Evolutionary conservation across 2,888 invertebrate species (phyloP).

Genomic region (Calliopum simillimum): DNA sequence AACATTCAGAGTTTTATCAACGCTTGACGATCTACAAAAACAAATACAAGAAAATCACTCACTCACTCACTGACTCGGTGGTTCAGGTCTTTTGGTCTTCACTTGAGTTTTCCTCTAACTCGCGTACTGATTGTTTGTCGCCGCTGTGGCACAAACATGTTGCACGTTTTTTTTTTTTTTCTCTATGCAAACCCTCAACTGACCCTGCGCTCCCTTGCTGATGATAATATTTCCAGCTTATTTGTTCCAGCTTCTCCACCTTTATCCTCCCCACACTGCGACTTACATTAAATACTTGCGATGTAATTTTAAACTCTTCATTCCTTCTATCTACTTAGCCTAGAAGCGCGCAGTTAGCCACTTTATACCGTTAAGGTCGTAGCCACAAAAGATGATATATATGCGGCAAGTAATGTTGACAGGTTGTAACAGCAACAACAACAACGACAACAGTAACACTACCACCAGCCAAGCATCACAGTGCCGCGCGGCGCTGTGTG

Average conservation of each 20-base stretch:
- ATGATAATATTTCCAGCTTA: conserved; percentile 8
- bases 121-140: background rate
- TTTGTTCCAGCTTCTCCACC: background rate
- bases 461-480: conserved; percentile 4
- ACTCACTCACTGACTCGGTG: conserved; percentile 1
- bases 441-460: conserved; percentile 3
- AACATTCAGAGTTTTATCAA: conserved; percentile 54
- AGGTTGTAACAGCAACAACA: conserved; percentile 11
- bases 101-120: too few species aligned
- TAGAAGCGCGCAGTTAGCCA: conserved; percentile 37
- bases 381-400: conserved; percentile 47
- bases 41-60: conserved; percentile 41
- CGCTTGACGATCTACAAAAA: conserved; percentile 56
- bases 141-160: conserved; percentile 12
- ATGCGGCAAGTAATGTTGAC: conserved; percentile 44
- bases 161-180: conserved; percentile 28
- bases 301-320: conserved; percentile 39
- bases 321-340: conserved; percentile 35
- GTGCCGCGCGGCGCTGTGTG: conserved; percentile 1
- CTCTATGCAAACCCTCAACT: background rate
- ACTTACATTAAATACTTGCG: conserved; percentile 9
- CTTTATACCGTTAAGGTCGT: conserved; percentile 60
- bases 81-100: background rate
- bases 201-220: conserved; percentile 31
- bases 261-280: background rate